phyloP scores from a whole-genome alignment of 2,113 vertebrate species.

The Dunckerocampus dactyliophorus region DNA sequence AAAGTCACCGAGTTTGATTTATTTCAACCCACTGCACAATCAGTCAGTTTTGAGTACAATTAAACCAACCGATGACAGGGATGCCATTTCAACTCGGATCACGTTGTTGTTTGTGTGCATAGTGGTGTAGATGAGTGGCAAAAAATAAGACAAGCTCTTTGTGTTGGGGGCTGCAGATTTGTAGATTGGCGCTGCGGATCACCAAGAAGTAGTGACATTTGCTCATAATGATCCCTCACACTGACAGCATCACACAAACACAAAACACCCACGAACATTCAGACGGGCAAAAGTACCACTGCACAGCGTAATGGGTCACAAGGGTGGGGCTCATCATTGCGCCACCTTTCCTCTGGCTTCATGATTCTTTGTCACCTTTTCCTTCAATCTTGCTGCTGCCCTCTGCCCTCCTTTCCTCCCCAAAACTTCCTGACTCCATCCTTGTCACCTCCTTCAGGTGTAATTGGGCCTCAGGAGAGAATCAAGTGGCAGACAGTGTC shows the following conservation, averaged over 20 bases:
- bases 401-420: background rate
- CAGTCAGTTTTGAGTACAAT: background rate
- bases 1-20: background rate
- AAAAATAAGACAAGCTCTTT: background rate
- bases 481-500: constrained; percentile 10
- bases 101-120: background rate
- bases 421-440: background rate
- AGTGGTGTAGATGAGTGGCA: background rate
- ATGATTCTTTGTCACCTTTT: background rate
- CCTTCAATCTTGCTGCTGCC: background rate
- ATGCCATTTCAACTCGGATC: background rate
- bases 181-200: too few species aligned
- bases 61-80: background rate
- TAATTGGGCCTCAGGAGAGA: constrained; percentile 2
- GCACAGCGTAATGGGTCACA: background rate
- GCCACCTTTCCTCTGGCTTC: background rate
- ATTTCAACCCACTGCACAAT: background rate
- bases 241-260: constrained; percentile 5
- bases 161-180: constrained; percentile 1
- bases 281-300: background rate
- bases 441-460: background rate
- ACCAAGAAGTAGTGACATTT: background rate
- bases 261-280: constrained; percentile 4
- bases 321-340: background rate
- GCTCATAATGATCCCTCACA: constrained; percentile 13